Base-by-base conservation (phyloP, 1,140 invertebrate species). In the Drosophila parvula region DNA sequence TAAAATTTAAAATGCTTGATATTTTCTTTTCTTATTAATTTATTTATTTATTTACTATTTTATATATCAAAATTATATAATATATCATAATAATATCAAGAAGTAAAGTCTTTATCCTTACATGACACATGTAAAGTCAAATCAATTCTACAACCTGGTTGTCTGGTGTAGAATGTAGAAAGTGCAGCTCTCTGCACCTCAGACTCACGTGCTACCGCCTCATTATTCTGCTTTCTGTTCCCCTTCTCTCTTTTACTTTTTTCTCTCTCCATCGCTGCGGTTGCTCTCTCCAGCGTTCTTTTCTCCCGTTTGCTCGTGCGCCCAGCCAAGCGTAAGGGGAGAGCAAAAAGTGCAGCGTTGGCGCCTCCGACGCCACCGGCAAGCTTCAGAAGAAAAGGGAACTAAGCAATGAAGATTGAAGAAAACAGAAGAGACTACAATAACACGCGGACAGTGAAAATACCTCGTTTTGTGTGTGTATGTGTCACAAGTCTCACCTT, bases 381-480 rank as follows among this genome's bases (percentile, higher is more conserved):
- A 40, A 74, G 34, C 58, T 22, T 34, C 12, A 16, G 41, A 38
- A 36, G 16, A 51, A 57, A 58, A 82, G 41, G 40, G 34, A 51
- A 32, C 32, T 59, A 61, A 62, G 60, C 44, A 56, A 73, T 27
- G 40, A 51, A 63, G 45, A 59, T 69, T 44, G 50, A 38, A 43
- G 50, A 48, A 48, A 78, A 63, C 76, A 59, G 73, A 55, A 68
- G 43, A 57, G 43, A 50, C 45, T 47, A 75, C 43, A 73, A 64
- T 74, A 73, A 83, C 77, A 58, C 67, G 74, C 74, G 27, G 63
- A 48, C 41, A 64, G 45, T 71, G 68, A 81, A 69, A 62, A 78
- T 64, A 63, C 22, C 22, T 67, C 1, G 43, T 22, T 12, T 11
- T 69, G 62, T 62, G 22, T 34, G 4, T 69, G 38, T 65, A 6